Evolutionary conservation across 2,797 vertebrate species (phyloP), one percentile per base, ranked within the genome.

Genomic region (Sitta carolinensis): DNA sequence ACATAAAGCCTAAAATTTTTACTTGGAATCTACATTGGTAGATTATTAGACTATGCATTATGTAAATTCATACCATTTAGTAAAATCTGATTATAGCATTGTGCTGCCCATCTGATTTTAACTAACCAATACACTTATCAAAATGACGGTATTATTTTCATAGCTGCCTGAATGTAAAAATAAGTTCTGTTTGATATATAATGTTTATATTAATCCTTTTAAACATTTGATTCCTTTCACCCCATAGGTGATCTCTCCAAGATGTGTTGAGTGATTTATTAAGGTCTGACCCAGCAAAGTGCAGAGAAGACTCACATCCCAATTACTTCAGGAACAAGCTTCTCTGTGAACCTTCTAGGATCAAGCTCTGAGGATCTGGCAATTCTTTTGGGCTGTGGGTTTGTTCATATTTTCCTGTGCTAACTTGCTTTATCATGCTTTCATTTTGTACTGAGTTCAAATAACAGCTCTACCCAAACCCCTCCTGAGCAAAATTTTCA

Each of bases 191-290:
- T 90, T 95, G 83, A 97, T 90, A 93, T 88, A 94, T 76, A 90
- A 93, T 89, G 89, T 96, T 94, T 95, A 84, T 93, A 90, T 94
- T 87, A 91, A 95, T 95, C 76, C 91, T 92, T 93, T 93, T 94
- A 96, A 96, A 95, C 87, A 94, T 90, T 95, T 92, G 85, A 76
- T 95, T 85, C 83, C 73, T 94, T 97, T 94, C 80, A 81, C 67
- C 79, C 66, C 55, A 78, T 29, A 93, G 70, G 59, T 81, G 73
- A 93, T 93, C 89, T 84, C 55, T 79, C 40, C 63, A 92, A 86
- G 94, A 85, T 50, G 66, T 72, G 74, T 38, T 5, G 5, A 86
- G 74, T 93, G 91, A 96, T 95, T 96, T 93, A 95, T 76, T 63
- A 79, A 81, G 55, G 87, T 69, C 59, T 90, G 89, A 94, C 83